Conservation (phyloP, 2,888 invertebrate genomes). For the Trachelus tabidus region DNA sequence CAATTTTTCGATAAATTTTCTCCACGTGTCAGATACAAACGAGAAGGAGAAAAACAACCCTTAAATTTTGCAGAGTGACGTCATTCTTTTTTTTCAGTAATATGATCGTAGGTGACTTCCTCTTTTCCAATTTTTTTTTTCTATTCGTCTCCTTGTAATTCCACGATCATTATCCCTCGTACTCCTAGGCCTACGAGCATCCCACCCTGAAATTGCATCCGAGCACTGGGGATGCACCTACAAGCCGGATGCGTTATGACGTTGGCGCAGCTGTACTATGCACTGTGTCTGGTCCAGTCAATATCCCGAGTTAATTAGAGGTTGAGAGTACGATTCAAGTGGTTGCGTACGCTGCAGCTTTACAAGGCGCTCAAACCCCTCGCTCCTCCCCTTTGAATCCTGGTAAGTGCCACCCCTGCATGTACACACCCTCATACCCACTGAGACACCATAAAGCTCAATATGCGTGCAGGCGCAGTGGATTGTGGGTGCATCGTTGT, state of each 20-base stretch:
- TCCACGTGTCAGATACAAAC: neutral
- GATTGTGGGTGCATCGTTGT: constrained; percentile 7
- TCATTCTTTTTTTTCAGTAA: neutral
- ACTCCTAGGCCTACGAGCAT: neutral
- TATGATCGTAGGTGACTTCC: neutral
- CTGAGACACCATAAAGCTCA: neutral
- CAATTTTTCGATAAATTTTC: neutral
- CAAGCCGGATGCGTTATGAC: neutral
- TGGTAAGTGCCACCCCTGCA: neutral
- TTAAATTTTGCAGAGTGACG: neutral
- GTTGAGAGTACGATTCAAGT: constrained; percentile 37
- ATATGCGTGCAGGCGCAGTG: neutral
- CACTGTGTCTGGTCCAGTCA: constrained; percentile 31
- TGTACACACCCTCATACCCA: neutral
- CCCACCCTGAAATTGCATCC: neutral
- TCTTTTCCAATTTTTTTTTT: neutral
- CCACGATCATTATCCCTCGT: neutral
- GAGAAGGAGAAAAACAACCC: neutral
- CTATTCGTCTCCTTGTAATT: neutral
- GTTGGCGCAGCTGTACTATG: constrained; percentile 4
- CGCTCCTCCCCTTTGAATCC: neutral
- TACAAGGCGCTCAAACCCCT: neutral
- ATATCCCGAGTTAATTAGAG: constrained; percentile 47
- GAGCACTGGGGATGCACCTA: neutral
- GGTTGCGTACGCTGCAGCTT: neutral